A percentile compares a stretch with the other conserved stretches of the same genome.
phyloP scores from a whole-genome alignment of 2,113 vertebrate genomes.

The Gopherus flavomarginatus region DNA sequence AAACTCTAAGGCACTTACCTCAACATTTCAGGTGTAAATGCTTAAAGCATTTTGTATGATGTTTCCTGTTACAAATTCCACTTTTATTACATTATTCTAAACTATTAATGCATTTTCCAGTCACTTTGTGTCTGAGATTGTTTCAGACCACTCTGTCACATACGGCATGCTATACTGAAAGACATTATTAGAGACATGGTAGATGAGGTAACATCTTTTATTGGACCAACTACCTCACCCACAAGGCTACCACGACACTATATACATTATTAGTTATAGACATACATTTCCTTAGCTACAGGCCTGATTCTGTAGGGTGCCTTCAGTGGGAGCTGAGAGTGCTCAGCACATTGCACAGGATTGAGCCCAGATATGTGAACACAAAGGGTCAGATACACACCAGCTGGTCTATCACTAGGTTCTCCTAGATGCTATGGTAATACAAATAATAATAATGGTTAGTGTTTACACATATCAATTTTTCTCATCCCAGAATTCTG shows the following conservation, averaged over 20 bases:
- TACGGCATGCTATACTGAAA: neutral
- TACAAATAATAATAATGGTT: neutral
- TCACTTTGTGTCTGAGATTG: neutral
- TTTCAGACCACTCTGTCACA: neutral
- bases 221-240: neutral
- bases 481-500: neutral
- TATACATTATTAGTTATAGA: neutral
- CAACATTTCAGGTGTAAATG: neutral
- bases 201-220: neutral
- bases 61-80: neutral
- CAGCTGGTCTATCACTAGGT: neutral
- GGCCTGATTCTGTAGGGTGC: neutral
- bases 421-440: neutral
- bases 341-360: neutral
- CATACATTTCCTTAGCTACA: constrained; percentile 23
- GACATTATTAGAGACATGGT: neutral
- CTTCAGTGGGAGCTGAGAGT: neutral
- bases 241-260: neutral
- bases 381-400: neutral
- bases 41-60: neutral
- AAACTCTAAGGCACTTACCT: neutral
- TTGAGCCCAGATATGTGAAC: neutral
- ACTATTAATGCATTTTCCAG: neutral
- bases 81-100: neutral
- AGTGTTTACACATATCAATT: neutral